phyloP scores from a whole-genome alignment of 2,797 vertebrate species.

The Clarias pachynema region DNA sequence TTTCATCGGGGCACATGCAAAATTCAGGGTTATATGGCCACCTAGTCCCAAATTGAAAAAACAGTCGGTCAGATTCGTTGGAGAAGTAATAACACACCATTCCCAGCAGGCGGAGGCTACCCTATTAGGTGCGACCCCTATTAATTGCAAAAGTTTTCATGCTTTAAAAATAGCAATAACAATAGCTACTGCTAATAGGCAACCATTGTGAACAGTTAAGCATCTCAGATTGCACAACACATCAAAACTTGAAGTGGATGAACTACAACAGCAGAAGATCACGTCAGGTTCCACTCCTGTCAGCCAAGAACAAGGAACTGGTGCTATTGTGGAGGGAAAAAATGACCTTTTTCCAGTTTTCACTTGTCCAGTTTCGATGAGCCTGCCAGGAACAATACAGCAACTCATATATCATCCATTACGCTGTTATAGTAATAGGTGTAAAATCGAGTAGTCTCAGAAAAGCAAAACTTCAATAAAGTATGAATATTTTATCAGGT shows the following conservation, averaged over 20 bases:
- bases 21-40: too few relatives aligned
- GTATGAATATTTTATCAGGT: not conserved
- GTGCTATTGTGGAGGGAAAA: not conserved
- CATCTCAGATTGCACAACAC: not conserved
- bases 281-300: not conserved
- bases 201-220: not conserved
- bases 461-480: not conserved
- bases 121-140: too few relatives aligned
- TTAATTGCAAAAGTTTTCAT: too few relatives aligned
- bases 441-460: not conserved
- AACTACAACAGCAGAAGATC: conserved; percentile 1
- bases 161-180: too few relatives aligned
- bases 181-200: not conserved
- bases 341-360: not conserved
- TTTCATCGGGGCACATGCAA: too few relatives aligned
- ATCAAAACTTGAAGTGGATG: not conserved
- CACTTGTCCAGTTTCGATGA: not conserved
- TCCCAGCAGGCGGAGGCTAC: too few relatives aligned
- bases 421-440: not conserved
- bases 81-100: too few relatives aligned
- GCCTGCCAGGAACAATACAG: conserved; percentile 3
- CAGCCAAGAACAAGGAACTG: not conserved
- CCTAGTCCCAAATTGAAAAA: too few relatives aligned
- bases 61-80: too few relatives aligned
- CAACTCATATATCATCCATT: conserved; percentile 11